These are phyloP conservation scores for Oxystoma pomonae DNA, from an alignment of 2,888 invertebrate species.

Conservation along the genomic window DNA sequence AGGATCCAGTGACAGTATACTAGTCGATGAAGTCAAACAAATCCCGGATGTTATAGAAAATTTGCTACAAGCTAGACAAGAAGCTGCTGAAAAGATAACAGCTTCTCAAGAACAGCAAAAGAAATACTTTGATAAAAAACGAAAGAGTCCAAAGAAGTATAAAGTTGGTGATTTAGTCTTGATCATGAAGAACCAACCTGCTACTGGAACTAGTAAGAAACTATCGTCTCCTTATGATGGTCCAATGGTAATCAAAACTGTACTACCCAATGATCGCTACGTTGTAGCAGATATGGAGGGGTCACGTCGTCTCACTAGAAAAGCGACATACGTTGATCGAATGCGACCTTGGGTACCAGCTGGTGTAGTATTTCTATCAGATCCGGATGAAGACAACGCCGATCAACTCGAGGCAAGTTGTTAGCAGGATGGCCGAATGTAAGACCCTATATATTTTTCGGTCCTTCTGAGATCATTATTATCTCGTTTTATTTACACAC, in stretches of 20 bases:
- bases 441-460: too few relatives aligned
- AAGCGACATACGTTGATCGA: background rate
- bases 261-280: too few relatives aligned
- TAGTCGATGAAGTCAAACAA: too few relatives aligned
- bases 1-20: too few relatives aligned
- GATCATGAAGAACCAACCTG: background rate
- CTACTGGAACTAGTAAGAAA: conserved; percentile 21
- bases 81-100: background rate
- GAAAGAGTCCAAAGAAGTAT: conserved; percentile 1
- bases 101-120: background rate
- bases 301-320: background rate
- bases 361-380: background rate
- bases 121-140: too few relatives aligned
- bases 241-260: too few relatives aligned
- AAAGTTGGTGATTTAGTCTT: conserved; percentile 2
- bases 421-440: conserved; percentile 3
- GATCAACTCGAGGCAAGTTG: conserved; percentile 1
- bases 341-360: background rate
- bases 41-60: background rate
- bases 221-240: conserved; percentile 19
- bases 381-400: background rate
- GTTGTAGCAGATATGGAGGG: background rate
- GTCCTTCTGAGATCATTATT: too few relatives aligned
- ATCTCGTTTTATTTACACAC: too few relatives aligned
- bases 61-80: background rate